phyloP scores from a whole-genome alignment of 2,113 vertebrate species.

The Himantopus leucocephalus region DNA sequence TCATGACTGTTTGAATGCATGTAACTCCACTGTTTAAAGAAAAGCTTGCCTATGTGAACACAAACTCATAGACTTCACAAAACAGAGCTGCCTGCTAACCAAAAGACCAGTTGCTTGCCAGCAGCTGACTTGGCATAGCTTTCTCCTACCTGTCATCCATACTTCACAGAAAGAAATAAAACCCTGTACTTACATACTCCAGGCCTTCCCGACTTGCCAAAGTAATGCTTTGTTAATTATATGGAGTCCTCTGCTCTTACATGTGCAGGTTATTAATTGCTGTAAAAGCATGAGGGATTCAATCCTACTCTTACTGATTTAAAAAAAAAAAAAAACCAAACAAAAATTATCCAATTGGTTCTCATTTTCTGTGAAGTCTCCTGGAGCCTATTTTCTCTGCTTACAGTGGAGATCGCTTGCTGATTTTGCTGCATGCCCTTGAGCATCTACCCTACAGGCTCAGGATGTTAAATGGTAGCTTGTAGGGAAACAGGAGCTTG shows the following conservation, averaged over 20 bases:
- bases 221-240: slow-evolving; percentile 47
- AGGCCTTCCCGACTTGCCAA: slow-evolving; percentile 36
- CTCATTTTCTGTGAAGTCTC: neutral
- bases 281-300: neutral
- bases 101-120: slow-evolving; percentile 50
- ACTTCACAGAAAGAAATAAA: slow-evolving; percentile 56
- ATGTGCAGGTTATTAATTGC: slow-evolving; percentile 27
- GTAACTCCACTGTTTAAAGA: slow-evolving; percentile 6
- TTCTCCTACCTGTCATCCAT: slow-evolving; percentile 62
- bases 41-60: slow-evolving; percentile 5
- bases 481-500: neutral
- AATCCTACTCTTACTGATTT: neutral
- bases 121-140: slow-evolving; percentile 45
- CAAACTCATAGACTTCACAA: neutral
- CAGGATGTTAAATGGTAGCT: neutral
- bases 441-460: neutral
- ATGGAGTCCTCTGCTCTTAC: slow-evolving; percentile 1
- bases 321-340: neutral
- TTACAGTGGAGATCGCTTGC: slow-evolving; percentile 30
- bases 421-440: slow-evolving; percentile 9
- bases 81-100: slow-evolving; percentile 40
- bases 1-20: neutral
- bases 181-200: slow-evolving; percentile 37
- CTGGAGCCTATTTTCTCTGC: neutral
- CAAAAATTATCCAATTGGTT: slow-evolving; percentile 48